These are phyloP conservation scores for Melipona bicolor DNA, from an alignment of 2,888 invertebrate species.

Conservation along the genomic window DNA sequence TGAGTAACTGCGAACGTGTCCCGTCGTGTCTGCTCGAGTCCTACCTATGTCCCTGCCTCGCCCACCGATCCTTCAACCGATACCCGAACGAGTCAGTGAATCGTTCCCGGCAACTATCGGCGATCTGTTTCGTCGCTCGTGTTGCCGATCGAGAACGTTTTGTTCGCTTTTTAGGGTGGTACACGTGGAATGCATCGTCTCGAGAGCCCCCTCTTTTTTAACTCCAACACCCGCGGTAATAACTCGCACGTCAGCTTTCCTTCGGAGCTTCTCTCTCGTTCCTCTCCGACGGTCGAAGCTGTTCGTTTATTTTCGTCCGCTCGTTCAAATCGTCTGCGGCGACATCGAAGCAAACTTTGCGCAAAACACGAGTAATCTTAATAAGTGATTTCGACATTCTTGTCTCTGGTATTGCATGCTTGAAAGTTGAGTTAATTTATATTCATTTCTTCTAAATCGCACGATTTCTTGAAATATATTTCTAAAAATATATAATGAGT, in stretches of 20 bases:
- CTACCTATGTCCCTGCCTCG: constrained; percentile 37
- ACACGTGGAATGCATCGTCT: not conserved
- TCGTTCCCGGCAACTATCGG: constrained; percentile 27
- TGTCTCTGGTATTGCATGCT: no score
- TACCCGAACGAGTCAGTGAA: constrained; percentile 10
- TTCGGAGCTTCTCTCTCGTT: not conserved
- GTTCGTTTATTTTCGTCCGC: not conserved
- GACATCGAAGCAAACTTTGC: no score
- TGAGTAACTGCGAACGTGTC: constrained; percentile 53
- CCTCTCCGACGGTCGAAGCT: not conserved
- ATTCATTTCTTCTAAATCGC: no score
- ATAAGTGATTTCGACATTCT: no score
- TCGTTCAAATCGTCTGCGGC: no score
- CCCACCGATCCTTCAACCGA: constrained; percentile 39
- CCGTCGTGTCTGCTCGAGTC: constrained; percentile 33
- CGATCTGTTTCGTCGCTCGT: constrained; percentile 29
- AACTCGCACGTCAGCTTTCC: not conserved
- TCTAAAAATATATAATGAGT: no score
- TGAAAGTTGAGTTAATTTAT: no score
- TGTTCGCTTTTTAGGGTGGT: not conserved
- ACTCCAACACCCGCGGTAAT: no score
- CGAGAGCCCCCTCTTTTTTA: not conserved
- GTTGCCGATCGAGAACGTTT: constrained; percentile 13
- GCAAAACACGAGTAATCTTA: no score
- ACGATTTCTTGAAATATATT: no score